Percentiles rank a stretch among this genome's conserved stretches.
Conservation (phyloP, 2,797 vertebrate genomes). For the Neosilurus mollespiculum region DNA sequence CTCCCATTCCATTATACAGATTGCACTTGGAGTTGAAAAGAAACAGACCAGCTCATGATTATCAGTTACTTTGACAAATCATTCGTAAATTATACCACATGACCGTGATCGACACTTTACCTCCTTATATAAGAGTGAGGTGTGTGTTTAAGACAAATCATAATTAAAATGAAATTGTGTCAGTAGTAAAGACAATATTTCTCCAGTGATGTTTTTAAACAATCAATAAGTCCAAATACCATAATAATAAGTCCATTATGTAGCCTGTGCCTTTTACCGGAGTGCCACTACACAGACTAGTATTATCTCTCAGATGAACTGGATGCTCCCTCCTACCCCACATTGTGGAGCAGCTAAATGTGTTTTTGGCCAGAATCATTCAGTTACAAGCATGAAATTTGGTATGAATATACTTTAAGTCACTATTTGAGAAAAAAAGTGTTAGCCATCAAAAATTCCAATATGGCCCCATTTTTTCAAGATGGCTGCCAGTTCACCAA, state of each 20-base stretch:
- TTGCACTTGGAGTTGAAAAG: constrained; percentile 41
- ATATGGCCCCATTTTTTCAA: too few species aligned
- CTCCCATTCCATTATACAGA: constrained; percentile 19
- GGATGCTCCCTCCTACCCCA: too few species aligned
- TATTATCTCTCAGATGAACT: neutral
- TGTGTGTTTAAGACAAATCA: constrained; percentile 14
- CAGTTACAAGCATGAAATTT: too few species aligned
- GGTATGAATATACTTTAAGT: too few species aligned
- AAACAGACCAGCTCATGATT: constrained; percentile 31
- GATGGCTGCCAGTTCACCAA: too few species aligned
- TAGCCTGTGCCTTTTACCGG: constrained; percentile 17
- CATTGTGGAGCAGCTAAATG: too few species aligned
- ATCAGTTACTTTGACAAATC: neutral
- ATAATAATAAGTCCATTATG: constrained; percentile 26
- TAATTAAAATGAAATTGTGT: constrained; percentile 9
- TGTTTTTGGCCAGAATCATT: too few species aligned
- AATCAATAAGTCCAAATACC: constrained; percentile 68
- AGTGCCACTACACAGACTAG: constrained; percentile 12
- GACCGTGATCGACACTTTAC: neutral
- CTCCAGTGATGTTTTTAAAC: constrained; percentile 58
- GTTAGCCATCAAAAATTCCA: too few species aligned
- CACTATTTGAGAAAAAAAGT: too few species aligned
- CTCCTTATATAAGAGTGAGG: neutral
- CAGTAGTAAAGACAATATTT: constrained; percentile 59
- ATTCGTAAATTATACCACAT: too few species aligned